Evolutionary conservation across 2,113 vertebrate species (phyloP).

Genomic region (Callopanchax toddi): DNA sequence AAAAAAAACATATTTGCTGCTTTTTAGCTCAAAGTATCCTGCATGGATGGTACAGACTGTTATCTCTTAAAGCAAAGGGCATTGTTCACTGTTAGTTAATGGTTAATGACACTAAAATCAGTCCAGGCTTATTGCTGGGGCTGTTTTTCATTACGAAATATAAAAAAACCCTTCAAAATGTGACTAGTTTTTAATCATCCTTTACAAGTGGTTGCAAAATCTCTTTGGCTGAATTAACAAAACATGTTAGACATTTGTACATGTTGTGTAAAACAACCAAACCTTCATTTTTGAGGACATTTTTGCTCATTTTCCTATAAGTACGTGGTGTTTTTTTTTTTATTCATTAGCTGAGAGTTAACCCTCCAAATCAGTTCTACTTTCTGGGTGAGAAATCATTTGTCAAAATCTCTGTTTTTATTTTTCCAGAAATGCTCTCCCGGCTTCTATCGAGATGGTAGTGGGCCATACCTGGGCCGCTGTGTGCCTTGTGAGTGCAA

Average conservation of each 20-base stretch:
- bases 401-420: constrained; percentile 10
- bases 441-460: constrained; percentile 86
- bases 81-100: constrained; percentile 19
- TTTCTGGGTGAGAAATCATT: neutral
- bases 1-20: neutral
- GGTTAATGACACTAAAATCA: constrained; percentile 16
- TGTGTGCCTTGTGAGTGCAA: constrained; percentile 91
- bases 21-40: neutral
- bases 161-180: neutral
- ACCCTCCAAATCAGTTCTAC: neutral
- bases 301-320: too few species aligned
- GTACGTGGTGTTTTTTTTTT: too few species aligned
- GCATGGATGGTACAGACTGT: constrained; percentile 5
- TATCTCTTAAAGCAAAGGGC: constrained; percentile 49
- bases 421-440: constrained; percentile 83
- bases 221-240: too few species aligned
- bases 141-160: neutral
- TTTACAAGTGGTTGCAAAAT: too few species aligned
- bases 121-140: constrained; percentile 8
- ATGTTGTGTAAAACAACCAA: too few species aligned
- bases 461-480: constrained; percentile 69
- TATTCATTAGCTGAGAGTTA: neutral
- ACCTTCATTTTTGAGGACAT: too few species aligned
- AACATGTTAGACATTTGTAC: too few species aligned
- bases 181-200: too few species aligned